These are phyloP conservation scores for Cephus spinipes DNA, from an alignment of 2,888 invertebrate genomes.

Conservation along the genomic window DNA sequence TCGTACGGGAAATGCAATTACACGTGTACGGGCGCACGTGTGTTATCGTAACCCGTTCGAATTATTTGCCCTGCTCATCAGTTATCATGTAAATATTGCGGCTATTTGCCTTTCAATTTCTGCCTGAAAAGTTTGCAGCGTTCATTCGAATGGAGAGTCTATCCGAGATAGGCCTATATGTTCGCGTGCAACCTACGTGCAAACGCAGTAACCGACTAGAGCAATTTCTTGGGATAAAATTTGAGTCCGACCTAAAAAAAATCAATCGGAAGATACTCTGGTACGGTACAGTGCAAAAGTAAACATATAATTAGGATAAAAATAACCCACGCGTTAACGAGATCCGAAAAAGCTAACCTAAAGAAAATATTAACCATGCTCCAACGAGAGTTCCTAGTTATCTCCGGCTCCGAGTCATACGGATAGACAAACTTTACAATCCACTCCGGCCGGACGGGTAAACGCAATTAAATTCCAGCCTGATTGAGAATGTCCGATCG, in stretches of 20 bases:
- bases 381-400: background rate
- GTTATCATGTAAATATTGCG: slow-evolving; percentile 12
- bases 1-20: slow-evolving; percentile 2
- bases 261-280: background rate
- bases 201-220: background rate
- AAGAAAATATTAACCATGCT: too few species aligned
- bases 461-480: background rate
- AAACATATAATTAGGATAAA: too few species aligned
- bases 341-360: too few species aligned
- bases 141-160: background rate
- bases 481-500: background rate
- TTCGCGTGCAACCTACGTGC: background rate
- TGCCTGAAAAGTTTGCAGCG: background rate
- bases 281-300: background rate
- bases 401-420: background rate
- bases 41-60: background rate
- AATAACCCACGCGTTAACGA: too few species aligned
- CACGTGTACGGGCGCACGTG: background rate
- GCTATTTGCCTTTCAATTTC: slow-evolving; percentile 4
- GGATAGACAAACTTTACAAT: background rate
- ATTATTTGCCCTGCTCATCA: slow-evolving; percentile 8
- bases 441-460: background rate
- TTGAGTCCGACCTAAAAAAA: background rate
- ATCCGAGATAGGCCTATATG: background rate
- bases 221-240: background rate